phyloP scores from a whole-genome alignment of 2,888 invertebrate species.

The Synanthedon formicaeformis region DNA sequence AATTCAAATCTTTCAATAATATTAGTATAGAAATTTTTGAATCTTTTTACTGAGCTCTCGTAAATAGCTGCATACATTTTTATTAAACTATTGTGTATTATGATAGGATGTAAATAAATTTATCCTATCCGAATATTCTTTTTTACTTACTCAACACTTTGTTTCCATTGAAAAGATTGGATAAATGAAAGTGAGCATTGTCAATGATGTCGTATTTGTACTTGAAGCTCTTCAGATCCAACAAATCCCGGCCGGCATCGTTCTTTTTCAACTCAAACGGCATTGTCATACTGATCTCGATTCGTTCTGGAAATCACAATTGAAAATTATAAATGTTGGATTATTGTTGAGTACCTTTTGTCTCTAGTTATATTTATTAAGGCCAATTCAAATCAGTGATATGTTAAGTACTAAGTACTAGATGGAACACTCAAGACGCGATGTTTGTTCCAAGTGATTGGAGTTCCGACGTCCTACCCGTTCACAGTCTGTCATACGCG shows the following conservation, averaged over 20 bases:
- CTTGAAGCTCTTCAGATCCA: conserved; percentile 31
- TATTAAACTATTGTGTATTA: neutral
- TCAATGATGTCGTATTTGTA: conserved; percentile 36
- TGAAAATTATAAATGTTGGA: neutral
- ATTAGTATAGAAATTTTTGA: too few species aligned
- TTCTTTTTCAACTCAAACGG: conserved; percentile 25
- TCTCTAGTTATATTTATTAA: neutral
- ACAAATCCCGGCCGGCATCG: conserved; percentile 28
- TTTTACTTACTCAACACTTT: conserved; percentile 32
- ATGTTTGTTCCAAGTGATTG: too few species aligned
- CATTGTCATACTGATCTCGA: conserved; percentile 21
- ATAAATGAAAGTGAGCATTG: conserved; percentile 29
- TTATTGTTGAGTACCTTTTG: neutral
- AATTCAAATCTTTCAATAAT: too few species aligned
- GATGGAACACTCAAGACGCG: too few species aligned
- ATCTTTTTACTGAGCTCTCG: too few species aligned
- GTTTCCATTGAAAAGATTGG: conserved; percentile 51
- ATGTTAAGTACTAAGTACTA: too few species aligned
- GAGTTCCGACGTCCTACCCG: too few species aligned
- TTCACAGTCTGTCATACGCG: too few species aligned
- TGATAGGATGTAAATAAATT: neutral
- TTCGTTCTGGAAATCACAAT: conserved; percentile 26
- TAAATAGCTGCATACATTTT: too few species aligned
- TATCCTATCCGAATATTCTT: neutral
- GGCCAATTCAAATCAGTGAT: too few species aligned